Evolutionary conservation across 2,888 invertebrate genomes (phyloP).

Genomic region (Mesorhabditis spiculigera): DNA sequence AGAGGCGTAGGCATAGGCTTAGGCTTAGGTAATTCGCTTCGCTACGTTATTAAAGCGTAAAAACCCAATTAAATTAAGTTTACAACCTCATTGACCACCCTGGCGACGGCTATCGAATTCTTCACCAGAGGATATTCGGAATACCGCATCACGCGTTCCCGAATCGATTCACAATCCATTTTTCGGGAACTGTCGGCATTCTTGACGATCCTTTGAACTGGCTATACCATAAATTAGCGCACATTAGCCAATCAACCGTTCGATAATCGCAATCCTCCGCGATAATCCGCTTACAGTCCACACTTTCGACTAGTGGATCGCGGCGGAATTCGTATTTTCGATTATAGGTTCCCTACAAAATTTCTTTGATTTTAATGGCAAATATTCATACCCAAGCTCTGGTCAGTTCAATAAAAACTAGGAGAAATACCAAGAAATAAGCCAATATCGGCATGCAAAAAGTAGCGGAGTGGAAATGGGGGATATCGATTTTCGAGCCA

Average conservation of each 20-base stretch:
- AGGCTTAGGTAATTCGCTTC: no score
- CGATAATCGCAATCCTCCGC: neutral
- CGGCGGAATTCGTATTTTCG: neutral
- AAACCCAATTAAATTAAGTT: neutral
- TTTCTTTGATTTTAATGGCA: neutral
- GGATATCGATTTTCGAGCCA: no score
- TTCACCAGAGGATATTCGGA: slow-evolving; percentile 1
- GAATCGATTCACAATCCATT: slow-evolving; percentile 4
- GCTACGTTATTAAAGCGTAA: no score
- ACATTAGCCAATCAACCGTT: neutral
- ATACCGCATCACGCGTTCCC: neutral
- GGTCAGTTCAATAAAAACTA: no score
- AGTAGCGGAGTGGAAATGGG: no score
- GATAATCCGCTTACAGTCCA: neutral
- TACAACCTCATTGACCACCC: slow-evolving; percentile 2
- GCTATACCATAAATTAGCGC: no score
- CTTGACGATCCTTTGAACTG: no score
- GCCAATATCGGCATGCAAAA: no score
- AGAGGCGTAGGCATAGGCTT: neutral
- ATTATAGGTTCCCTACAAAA: slow-evolving; percentile 1
- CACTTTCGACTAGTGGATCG: neutral
- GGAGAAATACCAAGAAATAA: no score
- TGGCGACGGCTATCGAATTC: neutral
- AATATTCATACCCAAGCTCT: no score
- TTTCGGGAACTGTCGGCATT: neutral